Percentiles rank a stretch among this genome's conserved stretches.
Evolutionary conservation across 2,888 invertebrate genomes (phyloP).

Genomic region (Conomelus anceps): DNA sequence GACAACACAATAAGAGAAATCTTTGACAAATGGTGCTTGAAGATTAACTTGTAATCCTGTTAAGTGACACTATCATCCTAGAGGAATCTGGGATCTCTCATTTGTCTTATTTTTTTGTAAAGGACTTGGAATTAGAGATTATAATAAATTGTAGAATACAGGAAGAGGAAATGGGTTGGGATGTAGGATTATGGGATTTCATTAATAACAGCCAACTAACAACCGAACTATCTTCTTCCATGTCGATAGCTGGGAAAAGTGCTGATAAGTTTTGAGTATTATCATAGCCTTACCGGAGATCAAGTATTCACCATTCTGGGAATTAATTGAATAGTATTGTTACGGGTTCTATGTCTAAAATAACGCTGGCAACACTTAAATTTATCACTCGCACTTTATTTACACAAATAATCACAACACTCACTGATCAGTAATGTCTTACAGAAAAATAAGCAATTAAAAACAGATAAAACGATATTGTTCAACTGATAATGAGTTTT

Average conservation of each 20-base stretch:
- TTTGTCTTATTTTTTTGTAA: background rate
- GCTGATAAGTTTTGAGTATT: background rate
- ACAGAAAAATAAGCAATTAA: too few relatives aligned
- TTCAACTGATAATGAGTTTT: too few relatives aligned
- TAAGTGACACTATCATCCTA: background rate
- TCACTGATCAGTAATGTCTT: too few relatives aligned
- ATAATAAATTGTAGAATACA: background rate
- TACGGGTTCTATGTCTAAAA: too few relatives aligned
- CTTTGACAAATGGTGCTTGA: background rate
- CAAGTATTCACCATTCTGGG: too few relatives aligned
- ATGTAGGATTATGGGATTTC: background rate
- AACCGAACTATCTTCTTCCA: background rate
- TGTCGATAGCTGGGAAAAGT: background rate
- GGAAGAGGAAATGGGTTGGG: background rate
- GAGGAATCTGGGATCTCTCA: background rate
- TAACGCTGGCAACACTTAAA: too few relatives aligned
- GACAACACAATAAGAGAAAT: background rate
- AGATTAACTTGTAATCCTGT: background rate
- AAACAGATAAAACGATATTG: too few relatives aligned
- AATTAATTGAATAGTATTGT: background rate
- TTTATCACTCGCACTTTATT: too few relatives aligned
- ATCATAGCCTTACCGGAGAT: background rate
- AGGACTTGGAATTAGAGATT: background rate
- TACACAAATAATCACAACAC: too few relatives aligned
- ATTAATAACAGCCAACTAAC: background rate